Evolutionary conservation across 2,888 invertebrate genomes (phyloP), one percentile per base, ranked within the genome.

Genomic region (Acanthosepion pharaonis): DNA sequence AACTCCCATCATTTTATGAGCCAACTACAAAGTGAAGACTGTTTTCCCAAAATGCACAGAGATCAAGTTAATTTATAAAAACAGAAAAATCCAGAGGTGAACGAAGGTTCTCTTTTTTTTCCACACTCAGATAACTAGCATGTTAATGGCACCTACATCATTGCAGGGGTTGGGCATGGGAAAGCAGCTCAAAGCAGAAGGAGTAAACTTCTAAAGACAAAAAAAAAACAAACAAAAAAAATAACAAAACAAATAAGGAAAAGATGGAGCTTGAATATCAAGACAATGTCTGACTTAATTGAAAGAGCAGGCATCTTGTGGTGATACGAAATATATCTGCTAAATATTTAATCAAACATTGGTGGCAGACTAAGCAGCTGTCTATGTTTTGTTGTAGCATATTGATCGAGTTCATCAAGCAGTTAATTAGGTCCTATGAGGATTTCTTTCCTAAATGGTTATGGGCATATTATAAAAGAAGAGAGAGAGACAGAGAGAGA

Each of bases 11-110:
- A 18, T 78, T 78, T 78, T 78, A n/a, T 33, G 78, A 78, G 78
- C 78, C 78, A 78, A 59, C 59, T 59, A 59, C 59, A 59, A 78
- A 78, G 78, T 78, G 78, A 33, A 78, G 78, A 78, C 78, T 78
- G 78, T 78, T 78, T 78, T n/a, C 78, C 78, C n/a, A 78, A 78
- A 78, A 78, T 78, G 78, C n/a, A 78, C 78, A 78, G 78, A 78
- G 78, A 78, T 78, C 78, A 78, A 78, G 78, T 78, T 78, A 78
- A 78, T 78, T 78, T 78, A 78, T 78, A 78, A 78, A 78, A 78
- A 78, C 78, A n/a, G 78, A 78, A 78, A 78, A 78, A n/a, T 78
- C 78, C 78, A 78, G 78, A 78, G 78, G 78, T 78, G 78, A 78
- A 78, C 33, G n/a, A 78, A 78, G 20, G 33, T 78, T n/a, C 78